Evolutionary conservation across 1,140 invertebrate species (phyloP).

Genomic region (Nymphalis io): DNA sequence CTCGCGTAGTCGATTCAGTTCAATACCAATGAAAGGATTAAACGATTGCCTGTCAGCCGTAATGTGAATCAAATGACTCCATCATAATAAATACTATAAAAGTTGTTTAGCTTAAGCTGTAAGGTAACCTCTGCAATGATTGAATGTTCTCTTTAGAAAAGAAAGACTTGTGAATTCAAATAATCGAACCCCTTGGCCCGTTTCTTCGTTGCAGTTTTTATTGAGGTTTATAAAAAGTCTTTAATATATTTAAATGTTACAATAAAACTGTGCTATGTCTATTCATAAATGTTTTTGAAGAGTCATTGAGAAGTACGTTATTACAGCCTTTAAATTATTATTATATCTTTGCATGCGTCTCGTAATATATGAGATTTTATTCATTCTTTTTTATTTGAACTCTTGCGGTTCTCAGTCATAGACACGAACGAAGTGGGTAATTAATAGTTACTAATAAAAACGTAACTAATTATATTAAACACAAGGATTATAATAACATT

Average conservation of each 20-base stretch:
- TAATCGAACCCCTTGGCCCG: not conserved
- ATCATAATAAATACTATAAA: constrained; percentile 50
- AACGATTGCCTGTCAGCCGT: constrained; percentile 65
- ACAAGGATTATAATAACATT: not conserved
- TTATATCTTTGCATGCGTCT: no score
- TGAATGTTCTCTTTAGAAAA: constrained; percentile 25
- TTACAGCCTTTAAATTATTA: no score
- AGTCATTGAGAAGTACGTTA: no score
- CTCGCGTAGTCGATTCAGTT: constrained; percentile 48
- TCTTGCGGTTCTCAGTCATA: no score
- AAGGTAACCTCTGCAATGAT: constrained; percentile 30
- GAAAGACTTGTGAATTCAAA: not conserved
- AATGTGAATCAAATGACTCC: constrained; percentile 67
- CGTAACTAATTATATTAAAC: no score
- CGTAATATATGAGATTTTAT: no score
- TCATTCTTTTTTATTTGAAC: no score
- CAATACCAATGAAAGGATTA: constrained; percentile 70
- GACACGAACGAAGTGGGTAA: no score
- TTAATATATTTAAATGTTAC: not conserved
- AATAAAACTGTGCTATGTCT: no score
- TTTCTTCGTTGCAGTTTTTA: not conserved
- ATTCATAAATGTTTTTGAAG: no score
- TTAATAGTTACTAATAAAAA: no score
- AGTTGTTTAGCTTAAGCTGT: constrained; percentile 39
- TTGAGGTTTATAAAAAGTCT: not conserved